These are phyloP conservation scores for Platorchestia sp. DNA, from an alignment of 1,140 invertebrate genomes.

Conservation along the genomic window DNA sequence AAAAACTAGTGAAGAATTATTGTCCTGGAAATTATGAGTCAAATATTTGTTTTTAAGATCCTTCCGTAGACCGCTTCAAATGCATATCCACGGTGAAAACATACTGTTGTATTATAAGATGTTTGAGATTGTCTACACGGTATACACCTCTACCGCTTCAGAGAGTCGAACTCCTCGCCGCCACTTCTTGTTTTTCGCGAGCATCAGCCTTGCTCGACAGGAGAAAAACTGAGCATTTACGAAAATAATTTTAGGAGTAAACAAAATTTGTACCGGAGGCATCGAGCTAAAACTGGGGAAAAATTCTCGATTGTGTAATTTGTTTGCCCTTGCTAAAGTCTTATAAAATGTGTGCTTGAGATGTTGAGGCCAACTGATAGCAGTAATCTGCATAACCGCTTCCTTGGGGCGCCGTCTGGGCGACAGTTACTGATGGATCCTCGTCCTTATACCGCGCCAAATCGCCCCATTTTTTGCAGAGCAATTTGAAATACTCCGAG, in stretches of 20 bases:
- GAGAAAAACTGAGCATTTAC: neutral
- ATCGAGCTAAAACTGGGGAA: neutral
- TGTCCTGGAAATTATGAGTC: no score
- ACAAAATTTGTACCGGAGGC: neutral
- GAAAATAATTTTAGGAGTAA: neutral
- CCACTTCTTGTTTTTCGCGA: neutral
- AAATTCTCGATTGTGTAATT: neutral
- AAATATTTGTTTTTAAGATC: no score
- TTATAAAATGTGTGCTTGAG: neutral
- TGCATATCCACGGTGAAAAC: no score
- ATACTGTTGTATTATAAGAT: no score
- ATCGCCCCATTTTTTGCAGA: neutral
- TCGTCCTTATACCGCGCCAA: neutral
- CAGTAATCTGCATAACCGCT: conserved; percentile 19
- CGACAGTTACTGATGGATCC: neutral
- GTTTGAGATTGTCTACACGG: no score
- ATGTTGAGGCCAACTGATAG: conserved; percentile 24
- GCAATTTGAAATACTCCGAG: neutral
- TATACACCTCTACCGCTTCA: no score
- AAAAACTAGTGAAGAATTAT: no score
- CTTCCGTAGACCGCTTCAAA: no score
- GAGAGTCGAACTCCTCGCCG: neutral
- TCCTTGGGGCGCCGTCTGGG: neutral
- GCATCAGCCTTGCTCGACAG: neutral
- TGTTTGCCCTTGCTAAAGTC: neutral